phyloP scores from a whole-genome alignment of 2,888 invertebrate species.

The Apotomis capreana region DNA sequence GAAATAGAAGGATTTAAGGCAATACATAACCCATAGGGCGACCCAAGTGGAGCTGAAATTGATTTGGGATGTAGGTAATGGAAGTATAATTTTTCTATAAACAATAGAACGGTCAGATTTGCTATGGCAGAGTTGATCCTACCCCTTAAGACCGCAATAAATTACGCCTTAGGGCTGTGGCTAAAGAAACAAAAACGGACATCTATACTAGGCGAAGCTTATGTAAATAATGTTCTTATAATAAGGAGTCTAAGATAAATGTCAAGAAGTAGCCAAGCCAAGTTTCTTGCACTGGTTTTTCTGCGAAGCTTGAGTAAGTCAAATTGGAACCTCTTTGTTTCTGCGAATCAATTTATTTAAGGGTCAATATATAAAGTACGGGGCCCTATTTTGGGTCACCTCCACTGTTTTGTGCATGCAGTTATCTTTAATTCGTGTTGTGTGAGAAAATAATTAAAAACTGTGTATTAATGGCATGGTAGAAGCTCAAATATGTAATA shows the following conservation, averaged over 20 bases:
- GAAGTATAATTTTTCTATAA: conserved; percentile 45
- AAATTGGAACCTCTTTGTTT: no score
- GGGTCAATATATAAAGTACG: no score
- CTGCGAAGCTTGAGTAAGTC: not conserved
- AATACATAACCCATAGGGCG: conserved; percentile 14
- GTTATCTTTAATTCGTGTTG: no score
- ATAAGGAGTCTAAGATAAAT: not conserved
- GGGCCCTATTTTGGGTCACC: no score
- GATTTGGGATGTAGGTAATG: conserved; percentile 41
- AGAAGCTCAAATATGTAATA: no score
- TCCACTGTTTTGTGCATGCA: no score
- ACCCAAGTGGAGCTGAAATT: conserved; percentile 21
- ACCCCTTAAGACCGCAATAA: conserved; percentile 59
- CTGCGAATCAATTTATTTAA: no score
- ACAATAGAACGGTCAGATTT: conserved; percentile 38
- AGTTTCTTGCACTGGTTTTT: not conserved
- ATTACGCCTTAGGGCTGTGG: conserved; percentile 52
- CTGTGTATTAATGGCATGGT: no score
- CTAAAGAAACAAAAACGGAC: conserved; percentile 47
- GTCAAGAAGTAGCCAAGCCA: no score
- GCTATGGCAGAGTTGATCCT: conserved; percentile 43
- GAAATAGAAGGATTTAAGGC: conserved; percentile 2
- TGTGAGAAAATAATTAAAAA: no score
- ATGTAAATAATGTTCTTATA: conserved; percentile 20
- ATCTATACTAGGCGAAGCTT: conserved; percentile 46